A percentile compares a stretch with the other conserved stretches of the same genome.
These are phyloP conservation scores for Pollenia labialis DNA, from an alignment of 2,888 invertebrate species.

Conservation along the genomic window DNA sequence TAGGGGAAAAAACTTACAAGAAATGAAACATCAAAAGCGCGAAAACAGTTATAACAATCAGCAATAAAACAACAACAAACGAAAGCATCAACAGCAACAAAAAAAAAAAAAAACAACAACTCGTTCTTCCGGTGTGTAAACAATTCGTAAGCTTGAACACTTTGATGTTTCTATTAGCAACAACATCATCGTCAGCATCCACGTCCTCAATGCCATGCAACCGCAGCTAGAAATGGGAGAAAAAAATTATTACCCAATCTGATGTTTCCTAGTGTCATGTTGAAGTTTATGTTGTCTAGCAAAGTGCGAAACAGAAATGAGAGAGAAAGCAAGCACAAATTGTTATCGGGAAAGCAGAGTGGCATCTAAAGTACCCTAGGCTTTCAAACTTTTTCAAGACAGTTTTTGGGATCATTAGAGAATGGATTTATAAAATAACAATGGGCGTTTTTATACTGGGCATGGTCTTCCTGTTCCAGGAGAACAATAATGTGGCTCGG, in stretches of 20 bases:
- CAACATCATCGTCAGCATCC: conserved; percentile 55
- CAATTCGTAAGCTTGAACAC: conserved; percentile 82
- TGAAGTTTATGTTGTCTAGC: conserved; percentile 79
- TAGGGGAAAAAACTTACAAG: conserved; percentile 5
- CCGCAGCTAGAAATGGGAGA: conserved; percentile 10
- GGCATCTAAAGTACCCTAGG: conserved; percentile 9
- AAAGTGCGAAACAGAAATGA: conserved; percentile 31
- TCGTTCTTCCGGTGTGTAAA: conserved; percentile 80
- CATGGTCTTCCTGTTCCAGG: too few species aligned
- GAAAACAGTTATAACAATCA: conserved; percentile 36
- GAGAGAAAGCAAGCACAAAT: neutral
- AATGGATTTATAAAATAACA: too few species aligned
- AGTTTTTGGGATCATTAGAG: too few species aligned
- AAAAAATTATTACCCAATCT: conserved; percentile 71
- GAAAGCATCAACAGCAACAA: conserved; percentile 39
- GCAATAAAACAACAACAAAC: conserved; percentile 40
- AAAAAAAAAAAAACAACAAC: conserved; percentile 51
- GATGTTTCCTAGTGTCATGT: conserved; percentile 77
- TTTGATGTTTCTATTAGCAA: conserved; percentile 79
- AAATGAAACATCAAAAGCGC: conserved; percentile 60
- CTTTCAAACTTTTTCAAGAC: neutral
- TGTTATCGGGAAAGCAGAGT: neutral
- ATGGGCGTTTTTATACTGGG: too few species aligned
- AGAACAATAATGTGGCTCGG: too few species aligned
- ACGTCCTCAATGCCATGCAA: conserved; percentile 6